phyloP scores from a whole-genome alignment of 2,888 invertebrate species.

The Drosophila sordidula region DNA sequence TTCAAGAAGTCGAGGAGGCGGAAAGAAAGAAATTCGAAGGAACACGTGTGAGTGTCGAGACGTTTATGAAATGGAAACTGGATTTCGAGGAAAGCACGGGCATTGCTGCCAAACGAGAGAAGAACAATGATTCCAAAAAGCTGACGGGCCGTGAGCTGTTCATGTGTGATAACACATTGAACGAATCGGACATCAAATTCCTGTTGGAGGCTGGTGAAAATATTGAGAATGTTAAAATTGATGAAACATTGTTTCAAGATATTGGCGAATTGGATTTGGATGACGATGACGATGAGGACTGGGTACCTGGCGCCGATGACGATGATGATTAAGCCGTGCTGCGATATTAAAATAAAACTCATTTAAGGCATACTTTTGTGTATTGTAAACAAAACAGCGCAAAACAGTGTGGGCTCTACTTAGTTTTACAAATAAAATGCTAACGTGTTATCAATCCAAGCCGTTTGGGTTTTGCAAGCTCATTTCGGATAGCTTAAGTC shows the following conservation, averaged over 20 bases:
- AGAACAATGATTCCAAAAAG: constrained; percentile 91
- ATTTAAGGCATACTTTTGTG: constrained; percentile 58
- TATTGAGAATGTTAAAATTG: constrained; percentile 91
- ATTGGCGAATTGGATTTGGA: constrained; percentile 91
- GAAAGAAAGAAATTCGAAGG: constrained; percentile 97
- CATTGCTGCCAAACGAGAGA: constrained; percentile 89
- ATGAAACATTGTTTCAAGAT: constrained; percentile 96
- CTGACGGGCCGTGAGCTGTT: constrained; percentile 97
- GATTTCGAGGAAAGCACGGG: constrained; percentile 96
- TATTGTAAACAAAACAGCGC: constrained; percentile 40
- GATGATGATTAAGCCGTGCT: constrained; percentile 58
- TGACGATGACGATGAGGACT: constrained; percentile 88
- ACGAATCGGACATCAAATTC: constrained; percentile 98
- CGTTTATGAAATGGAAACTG: constrained; percentile 97
- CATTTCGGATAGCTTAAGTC: constrained; percentile 76
- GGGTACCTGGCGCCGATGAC: constrained; percentile 86
- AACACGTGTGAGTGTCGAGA: constrained; percentile 97
- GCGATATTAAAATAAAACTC: constrained; percentile 38
- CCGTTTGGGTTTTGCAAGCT: constrained; percentile 60
- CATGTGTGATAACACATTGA: constrained; percentile 95
- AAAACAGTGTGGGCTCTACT: constrained; percentile 13
- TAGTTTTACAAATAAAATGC: constrained; percentile 57
- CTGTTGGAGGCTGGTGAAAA: constrained; percentile 91
- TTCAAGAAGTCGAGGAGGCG: constrained; percentile 93
- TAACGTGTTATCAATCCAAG: constrained; percentile 61